Percentiles rank a stretch among this genome's conserved stretches.
Evolutionary conservation across 2,888 invertebrate species (phyloP).

Genomic region (Petrolisthes cinctipes): DNA sequence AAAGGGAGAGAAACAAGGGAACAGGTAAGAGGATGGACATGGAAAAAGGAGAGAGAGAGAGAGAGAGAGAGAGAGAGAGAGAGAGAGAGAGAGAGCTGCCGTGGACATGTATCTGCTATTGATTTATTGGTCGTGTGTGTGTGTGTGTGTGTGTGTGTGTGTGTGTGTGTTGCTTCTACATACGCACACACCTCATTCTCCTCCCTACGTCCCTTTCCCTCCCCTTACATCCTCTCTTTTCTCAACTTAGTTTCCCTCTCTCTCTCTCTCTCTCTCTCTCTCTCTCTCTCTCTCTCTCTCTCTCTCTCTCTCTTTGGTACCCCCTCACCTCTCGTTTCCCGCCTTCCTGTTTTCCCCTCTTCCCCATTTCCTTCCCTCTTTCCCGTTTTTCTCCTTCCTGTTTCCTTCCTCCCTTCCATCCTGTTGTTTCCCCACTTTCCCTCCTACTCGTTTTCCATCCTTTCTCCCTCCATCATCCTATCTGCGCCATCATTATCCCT

Average conservation of each 20-base stretch:
- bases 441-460: not conserved
- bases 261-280: not conserved
- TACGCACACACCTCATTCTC: not conserved
- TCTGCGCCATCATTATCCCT: not conserved
- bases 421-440: not conserved
- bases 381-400: not conserved
- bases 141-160: conserved; percentile 27
- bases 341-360: not conserved
- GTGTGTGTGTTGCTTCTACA: not conserved
- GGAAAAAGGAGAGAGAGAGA: not conserved
- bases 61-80: not conserved
- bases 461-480: not conserved
- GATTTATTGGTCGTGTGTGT: conserved; percentile 25
- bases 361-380: not conserved
- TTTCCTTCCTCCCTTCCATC: not conserved
- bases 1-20: not conserved
- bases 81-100: conserved; percentile 11
- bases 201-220: not conserved
- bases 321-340: not conserved
- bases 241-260: not conserved
- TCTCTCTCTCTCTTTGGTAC: too few relatives aligned
- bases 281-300: not conserved
- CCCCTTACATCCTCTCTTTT: not conserved
- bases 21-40: not conserved
- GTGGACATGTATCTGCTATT: conserved; percentile 25